Conservation (phyloP, 2,888 invertebrate species). For the Odontocerum albicorne region DNA sequence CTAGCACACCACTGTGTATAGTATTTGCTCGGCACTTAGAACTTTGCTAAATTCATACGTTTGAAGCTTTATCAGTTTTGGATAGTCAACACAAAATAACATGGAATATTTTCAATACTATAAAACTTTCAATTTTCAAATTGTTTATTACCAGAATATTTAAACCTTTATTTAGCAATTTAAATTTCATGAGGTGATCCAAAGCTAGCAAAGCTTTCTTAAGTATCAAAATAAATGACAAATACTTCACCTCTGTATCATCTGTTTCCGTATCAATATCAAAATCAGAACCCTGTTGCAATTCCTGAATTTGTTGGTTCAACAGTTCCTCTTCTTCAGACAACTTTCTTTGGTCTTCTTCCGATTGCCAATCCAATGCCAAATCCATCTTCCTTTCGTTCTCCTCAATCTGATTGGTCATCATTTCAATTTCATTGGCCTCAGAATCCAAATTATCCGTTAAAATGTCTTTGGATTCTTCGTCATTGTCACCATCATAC, state of each 20-base stretch:
- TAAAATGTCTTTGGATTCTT: constrained; percentile 24
- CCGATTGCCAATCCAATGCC: constrained; percentile 64
- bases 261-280: constrained; percentile 82
- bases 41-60: too few species aligned
- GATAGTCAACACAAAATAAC: too few species aligned
- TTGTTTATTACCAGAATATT: too few species aligned
- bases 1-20: too few species aligned
- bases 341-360: constrained; percentile 73
- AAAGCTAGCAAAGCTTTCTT: too few species aligned
- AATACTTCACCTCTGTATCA: constrained; percentile 62
- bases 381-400: constrained; percentile 61
- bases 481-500: constrained; percentile 30
- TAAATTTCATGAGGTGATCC: too few species aligned
- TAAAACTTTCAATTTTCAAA: too few species aligned
- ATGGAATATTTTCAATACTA: too few species aligned
- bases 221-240: neutral
- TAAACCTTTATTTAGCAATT: too few species aligned
- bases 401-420: constrained; percentile 58
- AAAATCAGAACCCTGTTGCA: constrained; percentile 71
- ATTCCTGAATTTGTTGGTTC: constrained; percentile 74
- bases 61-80: too few species aligned
- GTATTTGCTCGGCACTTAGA: too few species aligned
- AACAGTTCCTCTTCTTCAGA: constrained; percentile 76
- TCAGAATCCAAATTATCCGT: constrained; percentile 32
- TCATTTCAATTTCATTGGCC: constrained; percentile 50